Evolutionary conservation across 1,140 invertebrate genomes (phyloP), one percentile per base, ranked within the genome.

Genomic region (Argopecten irradians): DNA sequence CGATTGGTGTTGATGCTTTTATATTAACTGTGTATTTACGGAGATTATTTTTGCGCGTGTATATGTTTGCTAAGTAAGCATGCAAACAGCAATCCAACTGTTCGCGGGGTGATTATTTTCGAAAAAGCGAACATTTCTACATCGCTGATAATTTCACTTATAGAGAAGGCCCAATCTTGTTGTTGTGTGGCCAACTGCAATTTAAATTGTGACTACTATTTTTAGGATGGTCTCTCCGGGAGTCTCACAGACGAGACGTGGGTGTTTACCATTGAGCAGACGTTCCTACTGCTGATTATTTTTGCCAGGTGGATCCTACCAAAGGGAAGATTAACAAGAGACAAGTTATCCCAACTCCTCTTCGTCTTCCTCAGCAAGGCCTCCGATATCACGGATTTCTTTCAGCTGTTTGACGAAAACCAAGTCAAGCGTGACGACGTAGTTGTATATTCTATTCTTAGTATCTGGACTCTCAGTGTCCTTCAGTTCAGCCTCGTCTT

Each of bases 231-330:
- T 7, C 14, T 71, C 5, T 71, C 55, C 55, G 55, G 7, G 55
- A 71, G 16, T n/a, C 16, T 71, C 5, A 71, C 55, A 71, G n/a
- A 71, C n/a, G 55, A 71, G 55, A 71, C 55, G 33, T 98, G 97
- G 97, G 97, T 97, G 41, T 98, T 97, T 0, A 94, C 98, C 11
- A 97, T 98, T 84, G 98, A 98, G 91, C 98, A 98, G 95, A 97
- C 98, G 93, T 95, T 98, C 8, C 98, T 98, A 97, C 94, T 98
- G 28, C 97, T 98, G 11, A 95, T 98, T 13, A 98, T 98, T 91
- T 97, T 98, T 86, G 98, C 98, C 0, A 96, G 98, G 39, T 98
- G 98, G 97, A 96, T 98, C 95, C 95, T 98, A 86, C 97, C 98
- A 5, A 98, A 98, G 92, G 98, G 98, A 14, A 98, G 98, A 88